Evolutionary conservation across 1,140 invertebrate genomes (phyloP).

Genomic region (Drosophila nannoptera): DNA sequence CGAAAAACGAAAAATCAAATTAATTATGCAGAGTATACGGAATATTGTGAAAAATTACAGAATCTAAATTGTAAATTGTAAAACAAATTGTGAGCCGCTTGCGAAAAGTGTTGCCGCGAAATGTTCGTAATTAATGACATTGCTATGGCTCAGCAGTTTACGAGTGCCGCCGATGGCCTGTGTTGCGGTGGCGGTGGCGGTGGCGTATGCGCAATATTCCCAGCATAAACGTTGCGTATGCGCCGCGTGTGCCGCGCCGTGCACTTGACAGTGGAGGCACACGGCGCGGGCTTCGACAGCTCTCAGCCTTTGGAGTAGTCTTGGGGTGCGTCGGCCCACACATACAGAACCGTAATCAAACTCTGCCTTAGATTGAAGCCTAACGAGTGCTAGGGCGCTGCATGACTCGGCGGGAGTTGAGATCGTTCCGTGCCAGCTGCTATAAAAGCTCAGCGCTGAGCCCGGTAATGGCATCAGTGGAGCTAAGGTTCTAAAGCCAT

Average conservation of each 20-base stretch:
- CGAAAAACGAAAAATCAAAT: constrained; percentile 38
- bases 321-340: constrained; percentile 51
- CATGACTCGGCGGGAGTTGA: constrained; percentile 45
- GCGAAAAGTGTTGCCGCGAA: constrained; percentile 22
- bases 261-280: constrained; percentile 35
- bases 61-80: constrained; percentile 44
- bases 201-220: constrained; percentile 66
- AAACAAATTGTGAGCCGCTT: constrained; percentile 51
- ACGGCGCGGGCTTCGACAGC: background rate
- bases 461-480: constrained; percentile 56
- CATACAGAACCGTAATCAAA: background rate
- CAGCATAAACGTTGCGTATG: constrained; percentile 58
- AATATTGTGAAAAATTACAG: constrained; percentile 30
- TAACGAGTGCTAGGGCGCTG: constrained; percentile 32
- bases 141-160: constrained; percentile 69
- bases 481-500: constrained; percentile 49
- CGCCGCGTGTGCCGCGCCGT: constrained; percentile 43
- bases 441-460: constrained; percentile 55
- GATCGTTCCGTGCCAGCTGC: constrained; percentile 29
- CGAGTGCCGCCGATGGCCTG: constrained; percentile 34
- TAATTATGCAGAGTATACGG: constrained; percentile 28
- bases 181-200: constrained; percentile 42
- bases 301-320: constrained; percentile 64
- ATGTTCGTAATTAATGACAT: constrained; percentile 61
- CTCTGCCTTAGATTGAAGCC: constrained; percentile 15